Evolutionary conservation across 2,113 vertebrate species (phyloP), one percentile per base, ranked within the genome.

Genomic region (Ascaphus truei): DNA sequence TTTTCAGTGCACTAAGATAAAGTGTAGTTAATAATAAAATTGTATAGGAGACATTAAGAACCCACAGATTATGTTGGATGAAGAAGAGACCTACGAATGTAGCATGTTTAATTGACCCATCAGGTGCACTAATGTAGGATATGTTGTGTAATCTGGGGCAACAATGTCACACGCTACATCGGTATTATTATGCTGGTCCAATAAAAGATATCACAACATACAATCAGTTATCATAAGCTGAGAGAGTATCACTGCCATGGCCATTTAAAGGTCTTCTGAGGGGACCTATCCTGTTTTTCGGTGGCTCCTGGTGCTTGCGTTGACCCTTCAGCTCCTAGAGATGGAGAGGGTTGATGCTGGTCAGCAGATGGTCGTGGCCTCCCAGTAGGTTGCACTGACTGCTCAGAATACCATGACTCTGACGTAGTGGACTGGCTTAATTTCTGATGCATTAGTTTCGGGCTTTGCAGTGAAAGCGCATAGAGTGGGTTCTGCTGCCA

Each of bases 201-300:
- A n/a, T n/a, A n/a, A n/a, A n/a, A n/a, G n/a, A n/a, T n/a, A n/a
- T n/a, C n/a, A n/a, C n/a, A n/a, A n/a, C n/a, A n/a, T n/a, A n/a
- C 48, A 26, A 20, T 26, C 9, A 27, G 11, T 4, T 13, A 26
- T 15, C 25, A 5, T 12, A 51, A 51, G 3, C 9, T 53, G n/a
- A 18, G 16, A 10, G 5, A 18, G 30, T n/a, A 25, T 50, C 22
- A 51, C 15, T 64, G 22, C 62, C 62, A 64, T 6, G 62, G 62
- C 62, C 62, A 64, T 18, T 27, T 64, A 23, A 64, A 64, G 22
- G 27, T 10, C 23, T 39, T 64, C 13, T 52, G 47, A 8, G 45
- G 9, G 4, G 59, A 34, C 3, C 12, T 27, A 7, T 52, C 47
- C 10, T 52, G n/a, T 13, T 63, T 63, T 23, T 63, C 12, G 8